Evolutionary conservation across 2,113 vertebrate species (phyloP).

Genomic region (Phodopus roborovskii): DNA sequence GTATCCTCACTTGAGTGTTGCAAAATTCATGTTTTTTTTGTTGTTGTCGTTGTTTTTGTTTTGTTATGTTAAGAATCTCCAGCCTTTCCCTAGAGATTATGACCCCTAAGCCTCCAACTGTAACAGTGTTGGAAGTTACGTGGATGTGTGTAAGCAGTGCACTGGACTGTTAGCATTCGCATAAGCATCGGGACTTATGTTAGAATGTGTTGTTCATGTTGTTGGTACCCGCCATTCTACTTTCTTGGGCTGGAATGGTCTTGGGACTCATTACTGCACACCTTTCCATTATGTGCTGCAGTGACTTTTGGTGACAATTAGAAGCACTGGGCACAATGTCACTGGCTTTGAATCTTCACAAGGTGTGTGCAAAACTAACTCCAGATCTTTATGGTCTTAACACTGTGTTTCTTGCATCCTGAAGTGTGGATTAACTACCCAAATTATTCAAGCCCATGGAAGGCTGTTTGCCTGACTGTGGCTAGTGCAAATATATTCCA

Average conservation of each 20-base stretch:
- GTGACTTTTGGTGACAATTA: not conserved
- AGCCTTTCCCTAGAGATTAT: not conserved
- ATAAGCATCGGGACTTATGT: not conserved
- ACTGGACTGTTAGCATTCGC: not conserved
- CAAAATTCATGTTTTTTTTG: not conserved
- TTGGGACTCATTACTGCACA: not conserved
- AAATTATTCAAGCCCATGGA: not conserved
- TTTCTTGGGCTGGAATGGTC: not conserved
- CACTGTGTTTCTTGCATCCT: not conserved
- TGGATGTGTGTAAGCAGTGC: not conserved
- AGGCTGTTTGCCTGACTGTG: not conserved
- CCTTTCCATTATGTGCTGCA: not conserved
- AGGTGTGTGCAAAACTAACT: not conserved
- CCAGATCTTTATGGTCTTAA: not conserved
- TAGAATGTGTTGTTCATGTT: not conserved
- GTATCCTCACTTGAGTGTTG: not conserved
- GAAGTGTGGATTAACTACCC: not conserved
- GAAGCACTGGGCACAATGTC: not conserved
- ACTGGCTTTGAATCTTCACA: not conserved
- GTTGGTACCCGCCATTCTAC: not conserved
- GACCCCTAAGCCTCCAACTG: fast-evolving
- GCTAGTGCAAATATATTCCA: not conserved
- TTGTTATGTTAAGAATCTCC: not conserved
- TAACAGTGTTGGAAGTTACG: not conserved
- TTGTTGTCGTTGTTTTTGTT: not conserved